These are phyloP conservation scores for Hartigia nigra DNA, from an alignment of 2,888 invertebrate species.

Conservation along the genomic window DNA sequence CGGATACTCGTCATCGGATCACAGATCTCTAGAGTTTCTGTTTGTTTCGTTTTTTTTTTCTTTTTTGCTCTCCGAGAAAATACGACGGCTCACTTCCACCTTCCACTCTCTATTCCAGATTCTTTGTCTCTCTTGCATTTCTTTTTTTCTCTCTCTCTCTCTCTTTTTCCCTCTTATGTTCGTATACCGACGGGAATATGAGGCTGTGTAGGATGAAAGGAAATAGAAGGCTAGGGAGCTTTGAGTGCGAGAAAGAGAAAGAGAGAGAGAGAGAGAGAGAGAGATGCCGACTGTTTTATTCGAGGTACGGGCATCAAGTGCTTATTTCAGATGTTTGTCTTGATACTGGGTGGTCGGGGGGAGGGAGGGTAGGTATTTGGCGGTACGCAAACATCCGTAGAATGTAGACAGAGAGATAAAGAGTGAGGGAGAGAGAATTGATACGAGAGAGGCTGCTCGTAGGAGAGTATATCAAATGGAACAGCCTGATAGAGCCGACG, in stretches of 20 bases:
- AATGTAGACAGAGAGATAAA: background rate
- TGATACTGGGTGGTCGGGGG: slow-evolving; percentile 21
- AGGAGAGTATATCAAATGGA: too few relatives aligned
- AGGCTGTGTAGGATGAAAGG: too few relatives aligned
- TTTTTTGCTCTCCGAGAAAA: slow-evolving; percentile 3
- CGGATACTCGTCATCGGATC: too few relatives aligned
- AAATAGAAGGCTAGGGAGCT: too few relatives aligned
- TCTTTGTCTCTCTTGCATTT: slow-evolving; percentile 10
- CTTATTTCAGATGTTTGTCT: slow-evolving; percentile 40
- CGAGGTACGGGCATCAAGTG: background rate
- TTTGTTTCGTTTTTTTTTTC: too few relatives aligned
- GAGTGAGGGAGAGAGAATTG: background rate
- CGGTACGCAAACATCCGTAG: slow-evolving; percentile 29
- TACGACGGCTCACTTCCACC: slow-evolving; percentile 19
- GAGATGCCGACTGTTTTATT: too few relatives aligned
- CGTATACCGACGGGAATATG: too few relatives aligned
- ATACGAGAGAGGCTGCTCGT: too few relatives aligned
- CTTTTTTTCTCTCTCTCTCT: slow-evolving; percentile 12
- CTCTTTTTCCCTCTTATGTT: background rate
- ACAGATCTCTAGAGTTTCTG: too few relatives aligned
- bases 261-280: background rate
- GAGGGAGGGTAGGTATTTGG: too few relatives aligned
- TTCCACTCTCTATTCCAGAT: slow-evolving; percentile 10
- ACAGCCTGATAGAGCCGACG: too few relatives aligned
- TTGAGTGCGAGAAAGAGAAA: background rate